These are phyloP conservation scores for Chelonus formosanus DNA, from an alignment of 2,888 invertebrate species.

Conservation along the genomic window DNA sequence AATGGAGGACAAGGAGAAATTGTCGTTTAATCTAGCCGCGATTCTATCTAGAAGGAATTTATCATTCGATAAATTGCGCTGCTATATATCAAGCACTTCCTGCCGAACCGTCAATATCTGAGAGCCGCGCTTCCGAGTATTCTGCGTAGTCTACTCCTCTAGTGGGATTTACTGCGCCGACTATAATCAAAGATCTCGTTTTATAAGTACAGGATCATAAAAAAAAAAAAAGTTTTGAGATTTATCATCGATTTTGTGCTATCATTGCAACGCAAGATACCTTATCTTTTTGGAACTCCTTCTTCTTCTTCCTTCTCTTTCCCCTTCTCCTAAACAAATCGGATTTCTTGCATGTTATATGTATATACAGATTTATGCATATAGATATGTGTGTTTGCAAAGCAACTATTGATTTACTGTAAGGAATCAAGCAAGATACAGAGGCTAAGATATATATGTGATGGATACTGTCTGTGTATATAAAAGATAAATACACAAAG, in stretches of 20 bases:
- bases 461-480: too few species aligned
- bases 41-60: constrained; percentile 63
- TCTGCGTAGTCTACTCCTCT: constrained; percentile 29
- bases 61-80: constrained; percentile 64
- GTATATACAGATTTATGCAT: too few species aligned
- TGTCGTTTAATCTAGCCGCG: constrained; percentile 64
- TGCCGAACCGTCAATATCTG: constrained; percentile 50
- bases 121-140: constrained; percentile 46
- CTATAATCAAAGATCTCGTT: constrained; percentile 19
- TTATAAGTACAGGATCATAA: not conserved
- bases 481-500: not conserved
- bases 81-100: constrained; percentile 55
- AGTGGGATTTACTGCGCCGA: constrained; percentile 21
- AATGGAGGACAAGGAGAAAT: constrained; percentile 48
- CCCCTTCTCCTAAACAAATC: too few species aligned
- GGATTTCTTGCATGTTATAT: too few species aligned
- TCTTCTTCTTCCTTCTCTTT: not conserved
- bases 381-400: not conserved
- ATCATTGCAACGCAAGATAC: constrained; percentile 4
- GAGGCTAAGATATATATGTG: too few species aligned
- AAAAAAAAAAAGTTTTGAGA: constrained; percentile 9
- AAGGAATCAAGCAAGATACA: too few species aligned
- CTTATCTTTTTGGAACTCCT: constrained; percentile 6
- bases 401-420: too few species aligned
- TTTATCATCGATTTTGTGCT: constrained; percentile 12